Base-by-base conservation (phyloP, 2,888 invertebrate species). In the Drosophila paramelanica region DNA sequence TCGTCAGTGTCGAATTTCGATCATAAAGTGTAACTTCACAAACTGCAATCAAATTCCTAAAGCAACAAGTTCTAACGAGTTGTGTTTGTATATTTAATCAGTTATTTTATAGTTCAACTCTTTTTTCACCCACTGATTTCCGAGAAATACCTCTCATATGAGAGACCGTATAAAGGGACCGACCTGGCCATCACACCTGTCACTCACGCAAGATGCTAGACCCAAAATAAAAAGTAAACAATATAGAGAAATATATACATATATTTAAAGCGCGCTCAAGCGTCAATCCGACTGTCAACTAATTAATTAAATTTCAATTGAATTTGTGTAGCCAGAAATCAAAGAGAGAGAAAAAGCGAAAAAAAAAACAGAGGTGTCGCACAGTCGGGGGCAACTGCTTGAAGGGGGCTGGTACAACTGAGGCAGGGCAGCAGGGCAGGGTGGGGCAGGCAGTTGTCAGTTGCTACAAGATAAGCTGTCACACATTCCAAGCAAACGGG, bases 241-340 rank as follows among this genome's bases (percentile, higher is more conserved):
- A 60, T 36, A 62, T 57, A 45, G 41, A 47, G 41, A 55, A 36
- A 65, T 50, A 58, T 60, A 49, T 47, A 4, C 23, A 51, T 51
- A 27, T 42, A 55, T 62, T 66, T 67, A 67, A 72, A 77, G 78
- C 84, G 72, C 79, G 67, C 71, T 76, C 82, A 73, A 69, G 59
- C 80, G 91, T 90, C 91, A 90, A 89, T 90, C 90, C 86, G 78
- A 87, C 90, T 91, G 91, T 91, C 91, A 90, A 88, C 90, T 91
- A 91, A 91, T 91, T 91, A 91, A 91, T 91, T 91, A 91, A 91
- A 91, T 90, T 91, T 91, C 91, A 91, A 91, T 91, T 91, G 90
- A 91, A 91, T 85, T 89, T 90, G 83, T 89, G 89, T 79, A 79
- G 73, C 76, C 79, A 77, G 74, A 88, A 76, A 79, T 67, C 70